Evolutionary conservation across 2,113 vertebrate genomes (phyloP), one percentile per base, ranked within the genome.

Genomic region (Catharus minimus): DNA sequence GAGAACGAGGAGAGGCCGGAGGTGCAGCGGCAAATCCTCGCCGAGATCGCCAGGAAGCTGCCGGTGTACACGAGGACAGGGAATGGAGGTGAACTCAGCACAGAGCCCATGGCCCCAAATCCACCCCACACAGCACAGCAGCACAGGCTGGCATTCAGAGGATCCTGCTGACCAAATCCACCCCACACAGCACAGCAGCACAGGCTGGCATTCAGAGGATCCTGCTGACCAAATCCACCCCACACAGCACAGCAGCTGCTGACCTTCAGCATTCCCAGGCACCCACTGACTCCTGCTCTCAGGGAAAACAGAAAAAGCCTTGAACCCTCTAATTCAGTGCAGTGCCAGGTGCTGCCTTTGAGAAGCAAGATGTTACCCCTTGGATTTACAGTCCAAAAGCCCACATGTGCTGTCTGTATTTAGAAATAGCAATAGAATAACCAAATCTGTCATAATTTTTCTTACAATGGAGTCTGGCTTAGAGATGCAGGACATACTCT

Each of bases 1-100:
- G 99, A 99, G 92, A 98, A 97, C 88, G 99, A 99, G 89, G 99
- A 99, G 82, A 97, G 98, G 73, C 99, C 99, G 3, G 99, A 99
- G 77, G 98, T 97, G 64, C 99, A 99, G 97, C 98, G 99, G 93
- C 98, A 99, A 92, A 99, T 99, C 64, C 98, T 99, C 11, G 67
- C 97, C 3, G 99, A 99, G 44, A 98, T 99, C 24, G 98, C 99
- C 10, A 98, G 97, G 97, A 99, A 98, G 69, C 93, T 99, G 30
- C 99, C 99, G 4, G 98, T 99, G 79, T 99, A 98, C 92, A 99
- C 99, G 0, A 97, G 98, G 82, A 98, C 99, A 1, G 98, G 98
- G 18, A 99, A 94, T 23, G 99, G 99, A 98, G 99, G 99, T 99
- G 18, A 96, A 97, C 84, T 13, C 18, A 41, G 86, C 84, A 11